phyloP scores from a whole-genome alignment of 35 echinoderm and acorn worm genomes.

The Diadema setosum region DNA sequence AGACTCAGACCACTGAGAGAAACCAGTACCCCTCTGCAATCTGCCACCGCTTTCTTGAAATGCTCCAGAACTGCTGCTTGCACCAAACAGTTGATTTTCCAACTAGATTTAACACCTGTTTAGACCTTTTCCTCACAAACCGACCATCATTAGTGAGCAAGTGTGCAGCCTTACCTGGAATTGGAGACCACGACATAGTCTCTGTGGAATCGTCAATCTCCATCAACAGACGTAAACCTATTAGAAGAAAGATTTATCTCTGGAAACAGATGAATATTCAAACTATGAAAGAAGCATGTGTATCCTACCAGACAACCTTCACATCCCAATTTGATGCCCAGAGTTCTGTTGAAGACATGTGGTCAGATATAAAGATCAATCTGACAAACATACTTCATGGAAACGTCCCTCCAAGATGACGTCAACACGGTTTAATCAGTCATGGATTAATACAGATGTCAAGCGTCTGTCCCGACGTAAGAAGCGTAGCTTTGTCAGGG shows the following conservation, averaged over 20 bases:
- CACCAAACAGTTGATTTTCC: neutral
- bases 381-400: no score
- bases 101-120: neutral
- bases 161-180: neutral
- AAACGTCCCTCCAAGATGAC: no score
- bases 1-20: neutral
- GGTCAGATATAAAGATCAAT: no score
- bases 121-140: neutral
- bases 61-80: neutral
- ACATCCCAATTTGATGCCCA: no score
- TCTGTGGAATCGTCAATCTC: neutral
- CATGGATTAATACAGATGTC: no score
- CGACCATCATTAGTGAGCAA: neutral
- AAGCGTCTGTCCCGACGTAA: no score
- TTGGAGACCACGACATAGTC: slow-evolving; percentile 13
- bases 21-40: neutral
- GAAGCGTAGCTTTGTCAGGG: no score
- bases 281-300: no score
- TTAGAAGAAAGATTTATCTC: neutral
- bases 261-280: neutral
- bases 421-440: no score
- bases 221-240: neutral
- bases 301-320: no score
- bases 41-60: neutral
- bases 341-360: no score